Conservation (phyloP, 2,797 vertebrate species). For the Chrosomus eos region DNA sequence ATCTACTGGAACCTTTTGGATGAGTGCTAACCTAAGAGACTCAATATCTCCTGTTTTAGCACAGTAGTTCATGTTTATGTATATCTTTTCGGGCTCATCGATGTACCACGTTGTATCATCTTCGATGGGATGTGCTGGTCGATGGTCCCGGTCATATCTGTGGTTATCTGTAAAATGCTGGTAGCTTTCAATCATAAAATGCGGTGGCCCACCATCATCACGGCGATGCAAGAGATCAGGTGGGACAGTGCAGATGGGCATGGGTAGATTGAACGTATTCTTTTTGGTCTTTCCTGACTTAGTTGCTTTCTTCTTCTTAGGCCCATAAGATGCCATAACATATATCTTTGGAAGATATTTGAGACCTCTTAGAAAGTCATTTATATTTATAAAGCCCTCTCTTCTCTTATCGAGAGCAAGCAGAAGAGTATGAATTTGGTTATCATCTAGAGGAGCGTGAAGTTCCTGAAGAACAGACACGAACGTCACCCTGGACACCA, state of each 20-base stretch:
- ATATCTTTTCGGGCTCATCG: conserved; percentile 78
- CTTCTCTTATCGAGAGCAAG: conserved; percentile 74
- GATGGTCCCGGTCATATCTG: conserved; percentile 75
- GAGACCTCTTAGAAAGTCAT: conserved; percentile 87
- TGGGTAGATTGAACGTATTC: conserved; percentile 71
- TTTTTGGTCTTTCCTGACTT: conserved; percentile 76
- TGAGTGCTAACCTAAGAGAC: conserved; percentile 86
- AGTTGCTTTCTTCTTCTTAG: conserved; percentile 81
- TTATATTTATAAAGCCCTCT: conserved; percentile 71
- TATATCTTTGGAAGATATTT: conserved; percentile 84
- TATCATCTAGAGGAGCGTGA: conserved; percentile 66
- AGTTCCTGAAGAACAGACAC: conserved; percentile 73
- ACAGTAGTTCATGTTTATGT: conserved; percentile 83
- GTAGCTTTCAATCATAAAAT: conserved; percentile 85
- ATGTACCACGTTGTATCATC: conserved; percentile 91
- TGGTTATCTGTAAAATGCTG: conserved; percentile 70
- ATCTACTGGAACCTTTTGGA: conserved; percentile 84
- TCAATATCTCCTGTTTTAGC: conserved; percentile 84
- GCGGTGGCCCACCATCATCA: conserved; percentile 80
- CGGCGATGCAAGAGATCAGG: conserved; percentile 62
- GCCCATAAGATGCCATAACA: conserved; percentile 79
- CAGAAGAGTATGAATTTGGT: conserved; percentile 73
- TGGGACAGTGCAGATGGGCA: conserved; percentile 85
- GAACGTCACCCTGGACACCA: conserved; percentile 75
- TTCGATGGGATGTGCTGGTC: conserved; percentile 83